Conservation (phyloP, 2,113 vertebrate genomes). For the Epinephelus moara region DNA sequence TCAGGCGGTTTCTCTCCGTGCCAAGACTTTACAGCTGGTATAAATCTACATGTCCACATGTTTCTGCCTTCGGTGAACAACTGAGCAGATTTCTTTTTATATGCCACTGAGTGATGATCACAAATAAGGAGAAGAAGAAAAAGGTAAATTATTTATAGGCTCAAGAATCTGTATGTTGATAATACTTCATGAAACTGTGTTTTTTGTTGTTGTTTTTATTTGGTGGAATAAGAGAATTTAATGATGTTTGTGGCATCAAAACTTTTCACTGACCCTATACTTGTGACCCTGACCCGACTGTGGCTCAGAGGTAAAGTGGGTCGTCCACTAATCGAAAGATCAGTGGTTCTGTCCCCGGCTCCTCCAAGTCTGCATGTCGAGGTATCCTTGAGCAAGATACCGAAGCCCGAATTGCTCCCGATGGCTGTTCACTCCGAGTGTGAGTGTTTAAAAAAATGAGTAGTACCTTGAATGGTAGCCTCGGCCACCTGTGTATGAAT, state of each 20-base stretch:
- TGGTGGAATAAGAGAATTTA: not conserved
- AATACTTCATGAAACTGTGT: not conserved
- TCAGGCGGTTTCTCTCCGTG: conserved; percentile 18
- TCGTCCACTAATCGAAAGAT: no score
- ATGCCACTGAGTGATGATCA: not conserved
- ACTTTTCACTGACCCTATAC: not conserved
- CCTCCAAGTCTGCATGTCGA: no score
- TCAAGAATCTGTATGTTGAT: not conserved
- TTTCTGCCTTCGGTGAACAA: not conserved
- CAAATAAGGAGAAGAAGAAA: not conserved
- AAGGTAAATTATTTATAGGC: not conserved
- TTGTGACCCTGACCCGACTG: no score
- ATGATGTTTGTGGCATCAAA: not conserved
- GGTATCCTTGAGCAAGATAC: no score
- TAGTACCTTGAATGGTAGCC: no score
- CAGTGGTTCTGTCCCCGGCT: no score
- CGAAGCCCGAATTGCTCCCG: no score
- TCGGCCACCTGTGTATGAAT: no score
- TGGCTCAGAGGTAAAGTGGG: no score
- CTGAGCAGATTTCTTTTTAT: not conserved
- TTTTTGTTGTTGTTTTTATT: not conserved
- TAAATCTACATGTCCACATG: conserved; percentile 35
- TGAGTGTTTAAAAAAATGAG: no score
- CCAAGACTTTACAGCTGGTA: conserved; percentile 35
- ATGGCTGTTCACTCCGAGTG: no score